These are phyloP conservation scores for Lineus longissimus DNA, from an alignment of 1,140 invertebrate genomes.

Conservation along the genomic window DNA sequence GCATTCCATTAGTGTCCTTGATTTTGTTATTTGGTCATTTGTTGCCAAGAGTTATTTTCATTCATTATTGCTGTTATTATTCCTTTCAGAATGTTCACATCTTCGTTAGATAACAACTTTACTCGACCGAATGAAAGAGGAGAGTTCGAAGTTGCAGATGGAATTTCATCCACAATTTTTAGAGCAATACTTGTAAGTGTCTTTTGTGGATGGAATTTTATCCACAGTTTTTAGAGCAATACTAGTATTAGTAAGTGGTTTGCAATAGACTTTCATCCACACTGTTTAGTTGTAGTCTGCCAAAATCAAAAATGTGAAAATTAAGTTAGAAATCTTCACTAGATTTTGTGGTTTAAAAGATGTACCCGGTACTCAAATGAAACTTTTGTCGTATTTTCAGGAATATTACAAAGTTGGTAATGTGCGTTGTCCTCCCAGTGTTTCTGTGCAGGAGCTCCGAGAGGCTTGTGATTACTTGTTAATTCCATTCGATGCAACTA, in stretches of 20 bases:
- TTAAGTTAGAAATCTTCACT: too few species aligned
- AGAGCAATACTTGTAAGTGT: slow-evolving; percentile 74
- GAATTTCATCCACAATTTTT: slow-evolving; percentile 93
- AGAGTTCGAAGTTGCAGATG: slow-evolving; percentile 98
- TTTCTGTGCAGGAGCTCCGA: slow-evolving; percentile 86
- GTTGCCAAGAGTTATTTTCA: not conserved
- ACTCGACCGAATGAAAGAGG: slow-evolving; percentile 90
- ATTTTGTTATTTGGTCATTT: not conserved
- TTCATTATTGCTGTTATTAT: too few species aligned
- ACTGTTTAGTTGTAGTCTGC: too few species aligned
- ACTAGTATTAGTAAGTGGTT: slow-evolving; percentile 62
- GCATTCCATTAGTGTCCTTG: not conserved
- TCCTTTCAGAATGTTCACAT: slow-evolving; percentile 84
- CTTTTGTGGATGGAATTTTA: slow-evolving; percentile 95
- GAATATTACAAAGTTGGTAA: slow-evolving; percentile 91
- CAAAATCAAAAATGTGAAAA: too few species aligned
- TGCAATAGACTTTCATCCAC: slow-evolving; percentile 95
- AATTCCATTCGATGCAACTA: slow-evolving; percentile 94
- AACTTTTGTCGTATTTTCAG: slow-evolving; percentile 44
- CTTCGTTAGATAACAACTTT: slow-evolving; percentile 77
- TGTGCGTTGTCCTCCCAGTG: slow-evolving; percentile 79
- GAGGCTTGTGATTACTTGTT: slow-evolving; percentile 99
- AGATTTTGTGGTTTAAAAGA: too few species aligned
- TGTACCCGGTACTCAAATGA: too few species aligned
- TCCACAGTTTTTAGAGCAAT: slow-evolving; percentile 93